phyloP scores from a whole-genome alignment of 2,888 invertebrate species.

The Embidobia sp. region DNA sequence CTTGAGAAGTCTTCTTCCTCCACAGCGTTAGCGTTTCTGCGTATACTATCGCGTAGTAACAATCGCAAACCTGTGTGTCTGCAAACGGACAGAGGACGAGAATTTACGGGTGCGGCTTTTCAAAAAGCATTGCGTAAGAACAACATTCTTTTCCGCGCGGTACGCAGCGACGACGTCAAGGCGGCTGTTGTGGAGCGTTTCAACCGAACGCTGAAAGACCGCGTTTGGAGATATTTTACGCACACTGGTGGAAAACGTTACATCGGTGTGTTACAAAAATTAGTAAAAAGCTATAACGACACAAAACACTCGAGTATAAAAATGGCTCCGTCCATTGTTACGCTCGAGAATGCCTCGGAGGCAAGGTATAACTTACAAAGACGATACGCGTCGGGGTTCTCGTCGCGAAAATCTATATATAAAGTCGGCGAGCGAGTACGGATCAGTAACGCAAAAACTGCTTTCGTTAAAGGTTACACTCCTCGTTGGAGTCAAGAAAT shows the following conservation, averaged over 20 bases:
- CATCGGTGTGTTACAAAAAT: neutral
- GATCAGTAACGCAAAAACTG: no score
- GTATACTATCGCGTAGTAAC: slow-evolving; percentile 5
- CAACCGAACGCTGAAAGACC: neutral
- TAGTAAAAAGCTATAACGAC: no score
- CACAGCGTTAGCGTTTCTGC: neutral
- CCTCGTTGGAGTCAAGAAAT: no score
- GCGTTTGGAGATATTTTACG: slow-evolving; percentile 15
- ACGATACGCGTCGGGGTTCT: no score
- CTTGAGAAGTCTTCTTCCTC: neutral
- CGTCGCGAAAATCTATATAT: no score
- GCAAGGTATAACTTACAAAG: no score
- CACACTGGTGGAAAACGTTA: neutral
- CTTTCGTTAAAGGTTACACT: no score
- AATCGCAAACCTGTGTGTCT: neutral
- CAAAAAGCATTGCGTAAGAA: neutral
- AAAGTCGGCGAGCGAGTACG: no score
- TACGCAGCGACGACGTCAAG: slow-evolving; percentile 12
- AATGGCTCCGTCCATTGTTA: no score
- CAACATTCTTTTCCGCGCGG: slow-evolving; percentile 2
- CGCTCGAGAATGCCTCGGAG: no score
- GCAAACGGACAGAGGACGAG: neutral
- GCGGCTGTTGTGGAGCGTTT: slow-evolving; percentile 3
- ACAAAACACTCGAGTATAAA: no score
- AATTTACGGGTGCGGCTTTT: neutral